Evolutionary conservation across 1,140 invertebrate genomes (phyloP).

Genomic region (Bombus sylvicola): DNA sequence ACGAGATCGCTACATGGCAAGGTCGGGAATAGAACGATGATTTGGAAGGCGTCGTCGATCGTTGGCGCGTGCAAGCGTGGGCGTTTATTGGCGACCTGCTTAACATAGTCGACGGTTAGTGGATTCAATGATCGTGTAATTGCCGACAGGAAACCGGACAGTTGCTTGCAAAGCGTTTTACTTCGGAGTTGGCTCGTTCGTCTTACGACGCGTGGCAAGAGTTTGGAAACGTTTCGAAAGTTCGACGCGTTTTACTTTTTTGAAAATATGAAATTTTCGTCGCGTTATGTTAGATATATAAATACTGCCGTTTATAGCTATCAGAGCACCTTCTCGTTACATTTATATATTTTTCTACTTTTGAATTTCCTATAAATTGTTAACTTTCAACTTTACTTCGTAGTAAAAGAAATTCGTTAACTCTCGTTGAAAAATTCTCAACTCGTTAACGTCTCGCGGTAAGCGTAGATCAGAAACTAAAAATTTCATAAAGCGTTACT

Average conservation of each 20-base stretch:
- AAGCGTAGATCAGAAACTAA: too few relatives aligned
- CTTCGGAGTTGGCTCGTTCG: slow-evolving; percentile 20
- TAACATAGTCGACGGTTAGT: slow-evolving; percentile 66
- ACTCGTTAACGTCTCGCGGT: too few relatives aligned
- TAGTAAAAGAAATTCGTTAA: too few relatives aligned
- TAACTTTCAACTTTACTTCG: too few relatives aligned
- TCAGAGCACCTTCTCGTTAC: neutral
- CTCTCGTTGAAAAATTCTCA: too few relatives aligned
- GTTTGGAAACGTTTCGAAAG: slow-evolving; percentile 13
- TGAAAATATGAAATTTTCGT: neutral
- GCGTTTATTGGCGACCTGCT: slow-evolving; percentile 69
- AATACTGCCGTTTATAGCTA: too few relatives aligned
- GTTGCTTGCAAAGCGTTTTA: slow-evolving; percentile 36
- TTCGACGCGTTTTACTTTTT: too few relatives aligned
- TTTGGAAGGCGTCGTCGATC: slow-evolving; percentile 44
- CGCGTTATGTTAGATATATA: too few relatives aligned
- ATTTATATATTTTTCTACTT: too few relatives aligned
- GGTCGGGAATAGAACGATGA: neutral
- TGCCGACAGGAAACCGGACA: slow-evolving; percentile 60
- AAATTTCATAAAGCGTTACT: too few relatives aligned
- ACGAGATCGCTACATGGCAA: neutral
- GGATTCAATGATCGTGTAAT: slow-evolving; percentile 70
- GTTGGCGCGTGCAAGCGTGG: slow-evolving; percentile 52
- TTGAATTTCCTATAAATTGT: too few relatives aligned
- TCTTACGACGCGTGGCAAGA: slow-evolving; percentile 7